A percentile compares a stretch with the other conserved stretches of the same genome.
phyloP scores from a whole-genome alignment of 2,113 vertebrate species.

The Pyxicephalus adspersus region DNA sequence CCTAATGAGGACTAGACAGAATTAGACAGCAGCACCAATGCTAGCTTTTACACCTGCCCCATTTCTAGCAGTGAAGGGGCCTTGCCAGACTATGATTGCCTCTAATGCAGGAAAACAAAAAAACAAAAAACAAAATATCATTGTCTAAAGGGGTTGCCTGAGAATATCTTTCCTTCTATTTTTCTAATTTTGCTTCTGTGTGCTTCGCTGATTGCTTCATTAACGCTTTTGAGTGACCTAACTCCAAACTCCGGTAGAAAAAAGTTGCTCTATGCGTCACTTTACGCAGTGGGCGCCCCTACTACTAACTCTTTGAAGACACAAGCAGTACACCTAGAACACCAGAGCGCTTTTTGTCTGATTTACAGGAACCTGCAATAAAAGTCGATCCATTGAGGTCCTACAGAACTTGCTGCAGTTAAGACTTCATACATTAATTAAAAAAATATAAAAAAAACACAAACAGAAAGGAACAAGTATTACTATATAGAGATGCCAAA shows the following conservation, averaged over 20 bases:
- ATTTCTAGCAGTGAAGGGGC: conserved; percentile 35
- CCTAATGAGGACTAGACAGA: conserved; percentile 71
- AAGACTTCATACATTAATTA: conserved; percentile 85
- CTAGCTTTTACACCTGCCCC: conserved; percentile 7
- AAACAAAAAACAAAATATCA: conserved; percentile 38
- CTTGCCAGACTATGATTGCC: conserved; percentile 59
- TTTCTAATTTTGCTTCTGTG: conserved; percentile 64
- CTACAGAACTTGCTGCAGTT: conserved; percentile 82
- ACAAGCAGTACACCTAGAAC: conserved; percentile 81
- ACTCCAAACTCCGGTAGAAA: conserved; percentile 64
- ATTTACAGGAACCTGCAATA: conserved; percentile 90
- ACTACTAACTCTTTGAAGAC: conserved; percentile 71
- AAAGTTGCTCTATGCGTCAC: conserved; percentile 59
- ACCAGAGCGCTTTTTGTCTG: conserved; percentile 88
- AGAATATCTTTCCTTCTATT: conserved; percentile 61
- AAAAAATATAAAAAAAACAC: conserved; percentile 33
- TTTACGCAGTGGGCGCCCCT: conserved; percentile 65
- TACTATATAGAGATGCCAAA: conserved; percentile 81
- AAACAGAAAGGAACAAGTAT: conserved; percentile 71
- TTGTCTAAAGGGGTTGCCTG: conserved; percentile 62
- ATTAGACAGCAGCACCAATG: conserved; percentile 37
- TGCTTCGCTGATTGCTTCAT: conserved; percentile 75
- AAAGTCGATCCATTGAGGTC: conserved; percentile 86
- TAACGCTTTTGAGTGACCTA: conserved; percentile 73
- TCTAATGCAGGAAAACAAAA: conserved; percentile 59